A percentile compares a stretch with the other conserved stretches of the same genome.
Evolutionary conservation across 2,113 vertebrate species (phyloP).

Genomic region (Acanthisitta chloris): DNA sequence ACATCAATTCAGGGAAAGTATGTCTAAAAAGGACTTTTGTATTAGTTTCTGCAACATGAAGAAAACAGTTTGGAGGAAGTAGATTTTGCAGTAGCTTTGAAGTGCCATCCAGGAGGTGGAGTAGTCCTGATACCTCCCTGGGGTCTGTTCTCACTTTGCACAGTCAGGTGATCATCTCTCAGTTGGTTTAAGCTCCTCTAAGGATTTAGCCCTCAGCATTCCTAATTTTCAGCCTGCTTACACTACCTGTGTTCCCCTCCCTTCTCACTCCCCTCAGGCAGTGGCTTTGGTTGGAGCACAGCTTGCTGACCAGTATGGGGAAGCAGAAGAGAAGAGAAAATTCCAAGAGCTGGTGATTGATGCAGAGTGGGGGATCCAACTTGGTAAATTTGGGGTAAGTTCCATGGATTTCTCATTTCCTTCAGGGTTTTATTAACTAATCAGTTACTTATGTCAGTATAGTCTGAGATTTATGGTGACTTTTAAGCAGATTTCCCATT

Average conservation of each 20-base stretch:
- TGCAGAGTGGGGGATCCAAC: constrained; percentile 89
- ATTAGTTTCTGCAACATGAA: not conserved
- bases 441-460: not conserved
- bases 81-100: not conserved
- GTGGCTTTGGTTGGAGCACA: constrained; percentile 85
- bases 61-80: not conserved
- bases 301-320: constrained; percentile 78
- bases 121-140: not conserved
- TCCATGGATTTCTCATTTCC: not conserved
- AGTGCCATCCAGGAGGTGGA: not conserved
- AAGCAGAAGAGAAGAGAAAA: constrained; percentile 74
- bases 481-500: not conserved
- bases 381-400: constrained; percentile 85
- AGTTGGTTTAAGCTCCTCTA: not conserved
- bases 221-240: not conserved
- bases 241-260: not conserved
- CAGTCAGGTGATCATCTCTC: not conserved
- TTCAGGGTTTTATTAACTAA: not conserved
- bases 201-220: not conserved
- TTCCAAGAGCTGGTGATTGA: constrained; percentile 86
- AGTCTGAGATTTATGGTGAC: not conserved
- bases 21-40: not conserved
- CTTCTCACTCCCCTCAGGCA: constrained; percentile 72
- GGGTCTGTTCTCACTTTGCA: not conserved
- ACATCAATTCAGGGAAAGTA: not conserved